phyloP scores from a whole-genome alignment of 2,888 invertebrate genomes.

The Ectemnius lituratus region DNA sequence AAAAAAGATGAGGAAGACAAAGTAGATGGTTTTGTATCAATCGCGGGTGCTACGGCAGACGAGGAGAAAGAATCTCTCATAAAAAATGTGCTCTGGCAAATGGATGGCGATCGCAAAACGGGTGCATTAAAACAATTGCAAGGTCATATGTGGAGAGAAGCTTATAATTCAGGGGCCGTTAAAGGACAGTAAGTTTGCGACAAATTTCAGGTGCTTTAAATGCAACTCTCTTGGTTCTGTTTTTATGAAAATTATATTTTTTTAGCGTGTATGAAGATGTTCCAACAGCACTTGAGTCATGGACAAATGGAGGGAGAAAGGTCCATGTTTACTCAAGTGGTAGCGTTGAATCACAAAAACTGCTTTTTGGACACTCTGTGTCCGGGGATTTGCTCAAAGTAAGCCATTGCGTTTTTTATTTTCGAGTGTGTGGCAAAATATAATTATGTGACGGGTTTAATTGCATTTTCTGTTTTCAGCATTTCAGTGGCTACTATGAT shows the following conservation, averaged over 20 bases:
- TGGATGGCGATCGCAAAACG: conserved; percentile 89
- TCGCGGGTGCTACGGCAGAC: conserved; percentile 80
- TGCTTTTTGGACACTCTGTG: conserved; percentile 88
- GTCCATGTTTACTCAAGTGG: conserved; percentile 96
- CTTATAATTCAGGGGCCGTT: conserved; percentile 87
- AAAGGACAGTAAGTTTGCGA: conserved; percentile 92
- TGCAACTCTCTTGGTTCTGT: not conserved
- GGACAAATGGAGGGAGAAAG: conserved; percentile 84
- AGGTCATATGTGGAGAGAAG: conserved; percentile 92
- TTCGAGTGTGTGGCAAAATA: not conserved
- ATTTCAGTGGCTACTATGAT: conserved; percentile 90
- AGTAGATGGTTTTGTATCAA: conserved; percentile 80
- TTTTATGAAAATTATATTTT: conserved; percentile 21
- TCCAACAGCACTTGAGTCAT: conserved; percentile 84
- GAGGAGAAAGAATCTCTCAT: conserved; percentile 83
- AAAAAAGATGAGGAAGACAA: conserved; percentile 81
- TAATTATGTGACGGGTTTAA: conserved; percentile 12
- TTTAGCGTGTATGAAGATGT: conserved; percentile 93
- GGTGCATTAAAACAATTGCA: conserved; percentile 92
- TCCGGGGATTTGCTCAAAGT: conserved; percentile 87
- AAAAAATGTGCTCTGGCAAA: conserved; percentile 88
- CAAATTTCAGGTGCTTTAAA: not conserved
- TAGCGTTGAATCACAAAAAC: conserved; percentile 92
- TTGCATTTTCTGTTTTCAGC: conserved; percentile 71
- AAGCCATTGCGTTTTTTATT: not conserved